A percentile compares a stretch with the other conserved stretches of the same genome.
Conservation (phyloP, 2,797 vertebrate genomes). For the Karalla daura region DNA sequence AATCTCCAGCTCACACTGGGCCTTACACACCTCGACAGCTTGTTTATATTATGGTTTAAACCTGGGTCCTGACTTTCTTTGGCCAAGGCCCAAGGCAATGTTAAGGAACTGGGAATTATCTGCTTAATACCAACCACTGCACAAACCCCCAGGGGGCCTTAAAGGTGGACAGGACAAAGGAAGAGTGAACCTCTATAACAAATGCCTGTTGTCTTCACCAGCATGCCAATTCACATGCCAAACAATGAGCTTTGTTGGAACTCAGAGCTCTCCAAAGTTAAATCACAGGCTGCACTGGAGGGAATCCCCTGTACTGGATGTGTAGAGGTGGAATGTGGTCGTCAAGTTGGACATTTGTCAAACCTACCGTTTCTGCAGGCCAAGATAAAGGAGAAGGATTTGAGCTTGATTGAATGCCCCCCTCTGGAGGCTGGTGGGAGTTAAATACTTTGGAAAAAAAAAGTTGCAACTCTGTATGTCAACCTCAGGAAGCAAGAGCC, state of each 20-base stretch:
- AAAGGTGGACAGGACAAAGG: conserved; percentile 57
- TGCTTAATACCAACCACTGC: conserved; percentile 44
- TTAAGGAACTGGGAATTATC: conserved; percentile 61
- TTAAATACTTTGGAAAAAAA: conserved; percentile 19
- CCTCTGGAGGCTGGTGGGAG: conserved; percentile 16
- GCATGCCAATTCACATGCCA: conserved; percentile 55
- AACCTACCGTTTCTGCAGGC: conserved; percentile 31
- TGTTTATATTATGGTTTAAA: conserved; percentile 66
- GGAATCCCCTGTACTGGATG: conserved; percentile 65
- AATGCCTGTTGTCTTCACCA: conserved; percentile 58
- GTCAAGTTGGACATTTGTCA: conserved; percentile 59
- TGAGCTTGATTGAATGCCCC: conserved; percentile 41
- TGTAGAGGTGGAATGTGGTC: conserved; percentile 59
- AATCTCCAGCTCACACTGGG: conserved; percentile 54
- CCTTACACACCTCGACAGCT: conserved; percentile 48
- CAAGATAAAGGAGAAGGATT: conserved; percentile 57
- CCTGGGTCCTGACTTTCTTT: conserved; percentile 46
- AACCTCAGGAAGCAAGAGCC: conserved; percentile 11
- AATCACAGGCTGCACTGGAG: conserved; percentile 49
- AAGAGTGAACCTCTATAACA: conserved; percentile 56
- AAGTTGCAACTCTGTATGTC: conserved; percentile 3
- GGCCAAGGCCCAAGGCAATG: conserved; percentile 57
- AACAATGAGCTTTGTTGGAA: conserved; percentile 70
- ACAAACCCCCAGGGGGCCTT: conserved; percentile 27
- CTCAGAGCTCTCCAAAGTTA: conserved; percentile 45